These are phyloP conservation scores for Diplazon laetatorius DNA, from an alignment of 2,888 invertebrate genomes.

Conservation along the genomic window DNA sequence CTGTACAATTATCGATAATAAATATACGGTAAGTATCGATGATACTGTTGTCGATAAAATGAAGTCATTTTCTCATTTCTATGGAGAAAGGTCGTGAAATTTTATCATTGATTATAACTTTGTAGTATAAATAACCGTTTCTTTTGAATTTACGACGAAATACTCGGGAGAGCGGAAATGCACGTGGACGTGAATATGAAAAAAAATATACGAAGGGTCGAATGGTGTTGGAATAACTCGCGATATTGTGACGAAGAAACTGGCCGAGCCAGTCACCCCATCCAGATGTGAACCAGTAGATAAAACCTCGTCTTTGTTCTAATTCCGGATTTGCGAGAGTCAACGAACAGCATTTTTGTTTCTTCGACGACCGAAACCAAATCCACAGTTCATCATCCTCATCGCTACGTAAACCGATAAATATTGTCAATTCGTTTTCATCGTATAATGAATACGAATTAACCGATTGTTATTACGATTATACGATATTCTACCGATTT, in stretches of 20 bases:
- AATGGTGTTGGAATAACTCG: slow-evolving; percentile 12
- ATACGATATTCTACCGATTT: too few species aligned
- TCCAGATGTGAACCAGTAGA: slow-evolving; percentile 41
- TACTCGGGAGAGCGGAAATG: neutral
- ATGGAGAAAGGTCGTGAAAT: too few species aligned
- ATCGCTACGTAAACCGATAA: neutral
- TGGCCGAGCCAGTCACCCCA: slow-evolving; percentile 11
- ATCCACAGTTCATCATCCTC: slow-evolving; percentile 4
- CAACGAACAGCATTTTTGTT: slow-evolving; percentile 35
- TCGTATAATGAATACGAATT: too few species aligned
- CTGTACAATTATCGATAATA: too few species aligned
- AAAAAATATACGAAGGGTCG: neutral
- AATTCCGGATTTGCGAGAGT: slow-evolving; percentile 26
- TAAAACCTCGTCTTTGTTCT: slow-evolving; percentile 35
- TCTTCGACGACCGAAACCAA: slow-evolving; percentile 16
- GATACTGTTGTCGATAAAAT: too few species aligned
- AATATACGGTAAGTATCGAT: too few species aligned
- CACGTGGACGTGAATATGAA: neutral
- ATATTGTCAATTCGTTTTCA: neutral
- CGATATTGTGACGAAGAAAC: slow-evolving; percentile 11
- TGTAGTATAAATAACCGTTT: neutral
- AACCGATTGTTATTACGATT: too few species aligned
- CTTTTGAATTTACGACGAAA: neutral
- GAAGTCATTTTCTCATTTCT: too few species aligned
- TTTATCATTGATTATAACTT: too few species aligned